These are phyloP conservation scores for Drosophila cracens DNA, from an alignment of 2,888 invertebrate species.

Conservation along the genomic window DNA sequence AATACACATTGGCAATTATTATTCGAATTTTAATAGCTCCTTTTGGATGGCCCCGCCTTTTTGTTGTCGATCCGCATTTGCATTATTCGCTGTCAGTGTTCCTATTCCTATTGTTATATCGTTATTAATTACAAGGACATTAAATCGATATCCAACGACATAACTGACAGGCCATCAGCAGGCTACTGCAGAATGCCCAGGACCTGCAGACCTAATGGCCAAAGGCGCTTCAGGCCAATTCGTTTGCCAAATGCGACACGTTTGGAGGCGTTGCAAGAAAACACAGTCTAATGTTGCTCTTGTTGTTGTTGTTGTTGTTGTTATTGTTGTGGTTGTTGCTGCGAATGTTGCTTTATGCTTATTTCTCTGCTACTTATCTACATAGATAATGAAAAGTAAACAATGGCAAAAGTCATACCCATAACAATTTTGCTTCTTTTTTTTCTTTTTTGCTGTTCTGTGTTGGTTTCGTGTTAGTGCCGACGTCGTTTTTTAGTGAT, in stretches of 20 bases:
- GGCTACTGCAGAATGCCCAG: slow-evolving; percentile 8
- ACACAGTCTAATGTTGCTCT: slow-evolving; percentile 39
- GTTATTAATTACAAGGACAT: slow-evolving; percentile 68
- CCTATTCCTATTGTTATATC: slow-evolving; percentile 33
- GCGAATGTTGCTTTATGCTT: slow-evolving; percentile 52
- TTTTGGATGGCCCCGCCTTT: neutral
- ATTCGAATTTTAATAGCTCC: slow-evolving; percentile 44
- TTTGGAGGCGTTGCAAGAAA: slow-evolving; percentile 44
- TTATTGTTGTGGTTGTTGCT: neutral
- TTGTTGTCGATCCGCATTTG: slow-evolving; percentile 47
- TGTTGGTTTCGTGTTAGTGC: slow-evolving; percentile 4
- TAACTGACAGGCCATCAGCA: slow-evolving; percentile 29
- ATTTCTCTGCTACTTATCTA: slow-evolving; percentile 69
- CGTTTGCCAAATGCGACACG: slow-evolving; percentile 61
- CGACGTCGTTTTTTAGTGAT: slow-evolving; percentile 47
- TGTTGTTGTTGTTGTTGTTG: slow-evolving; percentile 36
- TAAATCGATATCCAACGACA: slow-evolving; percentile 64
- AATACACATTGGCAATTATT: slow-evolving; percentile 65
- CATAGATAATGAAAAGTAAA: slow-evolving; percentile 78
- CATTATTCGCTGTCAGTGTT: slow-evolving; percentile 50
- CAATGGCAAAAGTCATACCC: slow-evolving; percentile 56
- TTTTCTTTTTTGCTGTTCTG: neutral
- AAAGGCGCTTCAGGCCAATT: slow-evolving; percentile 33
- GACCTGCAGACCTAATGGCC: slow-evolving; percentile 1
- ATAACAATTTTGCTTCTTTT: slow-evolving; percentile 26